These are phyloP conservation scores for Cosmorhoe ocellata DNA, from an alignment of 2,888 invertebrate species.

Conservation along the genomic window DNA sequence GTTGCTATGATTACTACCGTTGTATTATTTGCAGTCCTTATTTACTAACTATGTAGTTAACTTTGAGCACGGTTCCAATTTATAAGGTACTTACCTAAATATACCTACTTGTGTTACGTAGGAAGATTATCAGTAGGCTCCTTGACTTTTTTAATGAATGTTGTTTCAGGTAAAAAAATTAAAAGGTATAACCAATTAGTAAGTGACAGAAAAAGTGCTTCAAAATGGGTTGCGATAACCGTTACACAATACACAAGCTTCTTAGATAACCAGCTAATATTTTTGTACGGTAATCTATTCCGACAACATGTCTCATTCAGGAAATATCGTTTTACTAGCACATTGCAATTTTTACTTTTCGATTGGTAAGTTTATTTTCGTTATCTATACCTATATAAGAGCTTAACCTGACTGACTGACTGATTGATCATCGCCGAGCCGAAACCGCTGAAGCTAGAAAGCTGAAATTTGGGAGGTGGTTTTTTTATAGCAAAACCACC, in stretches of 20 bases:
- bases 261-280: slow-evolving; percentile 18
- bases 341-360: slow-evolving; percentile 9
- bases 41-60: no score
- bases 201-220: slow-evolving; percentile 20
- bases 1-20: slow-evolving; percentile 83
- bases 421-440: no score
- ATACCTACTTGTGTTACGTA: background rate
- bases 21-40: slow-evolving; percentile 57
- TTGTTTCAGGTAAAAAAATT: background rate
- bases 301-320: slow-evolving; percentile 22
- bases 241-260: background rate
- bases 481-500: no score
- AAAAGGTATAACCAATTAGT: background rate
- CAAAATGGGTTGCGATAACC: slow-evolving; percentile 19
- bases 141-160: background rate
- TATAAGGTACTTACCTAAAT: no score
- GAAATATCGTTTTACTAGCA: slow-evolving; percentile 19
- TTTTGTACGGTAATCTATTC: slow-evolving; percentile 16
- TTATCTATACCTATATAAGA: no score
- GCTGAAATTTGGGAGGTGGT: no score
- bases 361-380: slow-evolving; percentile 11
- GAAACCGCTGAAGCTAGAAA: no score
- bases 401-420: no score
- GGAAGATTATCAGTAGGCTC: background rate
- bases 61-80: no score